Evolutionary conservation across 2,888 invertebrate genomes (phyloP), one percentile per base, ranked within the genome.

Genomic region (Stratiomys singularior): DNA sequence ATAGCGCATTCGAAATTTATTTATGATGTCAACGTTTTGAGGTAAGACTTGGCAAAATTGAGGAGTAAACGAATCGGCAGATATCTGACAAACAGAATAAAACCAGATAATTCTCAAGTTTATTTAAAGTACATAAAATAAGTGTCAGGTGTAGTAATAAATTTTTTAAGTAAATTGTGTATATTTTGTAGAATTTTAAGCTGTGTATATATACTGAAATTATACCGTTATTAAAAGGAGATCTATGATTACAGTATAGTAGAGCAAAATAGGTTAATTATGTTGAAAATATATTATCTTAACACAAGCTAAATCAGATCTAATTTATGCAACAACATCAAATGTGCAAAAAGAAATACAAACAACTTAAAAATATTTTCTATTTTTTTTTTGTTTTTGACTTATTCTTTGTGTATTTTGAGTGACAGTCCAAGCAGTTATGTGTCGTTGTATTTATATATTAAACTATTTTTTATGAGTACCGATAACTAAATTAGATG

Each of bases 201-300:
- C 5, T 67, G n/a, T 67, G 67, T 67, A 67, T 44, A 67, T 67
- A 67, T 60, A 1, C n/a, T 21, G 67, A 67, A 64, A 64, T 28
- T 67, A 23, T 67, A 67, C 44, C 23, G 67, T 44, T 11, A 67
- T 2, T 30, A 11, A 15, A 28, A 67, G 18, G 15, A 15, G 27
- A 64, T 13, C 1, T 13, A 64, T 37, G 37, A 37, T 64, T 15
- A 64, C 30, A 67, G 30, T 67, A 37, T 67, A 67, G 18, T 67
- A 67, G 44, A 23, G n/a, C 2, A 64, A 67, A 44, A 11, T 67
- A 44, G 67, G 11, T 11, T n/a, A 44, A 44, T 37, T 44, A 44
- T 28, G 23, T 21, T 64, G 30, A 25, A 64, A 15, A 30, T 64
- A 23, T 52, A 4, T 52, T 52, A 52, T 4, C 44, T 44, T 52